These are phyloP conservation scores for Leucophenga montana DNA, from an alignment of 2,888 invertebrate species.

Conservation along the genomic window DNA sequence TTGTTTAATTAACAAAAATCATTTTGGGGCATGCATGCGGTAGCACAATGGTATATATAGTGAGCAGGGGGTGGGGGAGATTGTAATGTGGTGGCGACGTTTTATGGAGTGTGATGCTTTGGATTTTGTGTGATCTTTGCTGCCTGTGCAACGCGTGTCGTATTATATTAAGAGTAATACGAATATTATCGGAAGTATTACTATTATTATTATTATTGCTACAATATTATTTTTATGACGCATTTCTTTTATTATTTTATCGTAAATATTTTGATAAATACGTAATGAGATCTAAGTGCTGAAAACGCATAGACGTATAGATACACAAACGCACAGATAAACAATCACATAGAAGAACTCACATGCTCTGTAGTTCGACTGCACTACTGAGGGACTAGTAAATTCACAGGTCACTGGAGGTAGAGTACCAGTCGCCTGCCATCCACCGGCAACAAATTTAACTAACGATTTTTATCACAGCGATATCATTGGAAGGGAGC, in stretches of 20 bases:
- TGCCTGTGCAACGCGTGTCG: neutral
- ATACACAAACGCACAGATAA: no score
- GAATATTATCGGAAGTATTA: neutral
- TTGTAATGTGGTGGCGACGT: constrained; percentile 1
- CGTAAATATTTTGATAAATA: constrained; percentile 10
- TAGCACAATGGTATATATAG: neutral
- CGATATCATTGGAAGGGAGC: no score
- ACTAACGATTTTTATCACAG: no score
- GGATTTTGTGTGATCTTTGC: no score
- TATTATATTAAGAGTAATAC: neutral
- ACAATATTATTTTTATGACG: neutral
- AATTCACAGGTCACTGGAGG: no score
- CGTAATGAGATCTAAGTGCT: neutral
- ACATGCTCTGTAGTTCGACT: no score
- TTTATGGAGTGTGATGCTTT: neutral
- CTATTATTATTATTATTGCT: neutral
- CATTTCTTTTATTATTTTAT: neutral
- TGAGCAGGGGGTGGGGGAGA: constrained; percentile 15
- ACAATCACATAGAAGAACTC: no score
- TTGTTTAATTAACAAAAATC: constrained; percentile 65
- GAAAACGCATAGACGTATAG: neutral
- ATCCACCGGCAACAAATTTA: no score
- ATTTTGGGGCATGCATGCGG: constrained; percentile 27
- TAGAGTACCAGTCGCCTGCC: no score
- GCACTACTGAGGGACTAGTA: no score